Base-by-base conservation (phyloP, 2,797 vertebrate species). In the Arnoldichthys spilopterus region DNA sequence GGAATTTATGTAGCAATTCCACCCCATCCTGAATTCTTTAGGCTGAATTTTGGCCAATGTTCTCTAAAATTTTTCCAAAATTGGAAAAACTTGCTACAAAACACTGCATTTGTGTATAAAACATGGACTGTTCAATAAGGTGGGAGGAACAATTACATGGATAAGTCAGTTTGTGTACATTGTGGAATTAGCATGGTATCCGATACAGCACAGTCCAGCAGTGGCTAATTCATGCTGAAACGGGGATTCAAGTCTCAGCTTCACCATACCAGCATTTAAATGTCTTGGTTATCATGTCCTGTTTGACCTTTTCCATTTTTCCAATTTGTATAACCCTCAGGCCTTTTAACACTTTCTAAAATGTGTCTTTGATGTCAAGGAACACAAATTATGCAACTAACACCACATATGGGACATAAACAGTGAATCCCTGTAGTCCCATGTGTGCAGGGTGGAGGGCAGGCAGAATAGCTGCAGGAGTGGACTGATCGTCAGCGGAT, bases 401-500 rank as follows among this genome's bases (percentile, higher is more conserved):
- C 30, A 78, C 54, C 71, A 58, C 45, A 26, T n/a, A 26, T n/a
- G 6, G 53, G 63, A 83, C 71, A 80, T 76, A 68, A 37, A 45
- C 68, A 75, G 56, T 40, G 67, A 7, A 43, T 72, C 73, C 15
- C 32, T 28, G 16, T 53, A 24, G 59, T 80, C 80, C 78, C 74
- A 83, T 81, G 84, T 16, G 30, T n/a, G 28, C 18, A 3, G 26
- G 68, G 56, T 47, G 26, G 43, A 37, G 32, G 20, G 37, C 53
- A 68, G 34, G 9, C 53, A n/a, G 43, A 64, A 77, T 78, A 26
- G 82, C 88, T 83, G 62, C 53, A 75, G 87, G 85, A 79, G 80
- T 77, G 77, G 81, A 77, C 64, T 85, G 86, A 85, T 82, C 83
- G 47, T 85, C 76, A 83, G 34, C 26, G 61, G 78, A 83, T 85